A percentile compares a stretch with the other conserved stretches of the same genome.
Conservation (phyloP, 2,113 vertebrate species). For the Struthio camelus region DNA sequence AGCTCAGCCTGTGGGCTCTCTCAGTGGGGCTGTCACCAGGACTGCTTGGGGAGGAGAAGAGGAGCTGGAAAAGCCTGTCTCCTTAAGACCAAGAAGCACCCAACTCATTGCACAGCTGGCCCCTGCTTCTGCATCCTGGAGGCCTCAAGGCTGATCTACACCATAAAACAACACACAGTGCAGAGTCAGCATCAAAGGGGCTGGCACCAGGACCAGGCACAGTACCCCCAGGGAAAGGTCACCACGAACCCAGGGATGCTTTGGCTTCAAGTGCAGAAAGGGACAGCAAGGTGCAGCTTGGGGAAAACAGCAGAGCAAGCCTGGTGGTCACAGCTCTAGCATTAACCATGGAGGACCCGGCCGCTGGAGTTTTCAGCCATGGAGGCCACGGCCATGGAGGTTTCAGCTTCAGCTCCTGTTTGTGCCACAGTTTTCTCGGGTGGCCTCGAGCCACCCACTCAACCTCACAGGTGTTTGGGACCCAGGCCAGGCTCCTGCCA, state of each 20-base stretch:
- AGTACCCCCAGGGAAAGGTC: not conserved
- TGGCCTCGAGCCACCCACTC: not conserved
- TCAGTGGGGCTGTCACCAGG: not conserved
- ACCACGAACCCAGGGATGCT: not conserved
- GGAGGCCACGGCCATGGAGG: not conserved
- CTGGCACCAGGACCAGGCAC: accelerated
- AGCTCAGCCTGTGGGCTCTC: not conserved
- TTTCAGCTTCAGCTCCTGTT: not conserved
- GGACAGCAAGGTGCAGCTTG: not conserved
- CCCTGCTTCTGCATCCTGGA: not conserved
- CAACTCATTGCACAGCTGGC: not conserved
- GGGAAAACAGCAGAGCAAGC: accelerated
- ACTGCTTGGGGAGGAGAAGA: accelerated
- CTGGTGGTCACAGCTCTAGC: not conserved
- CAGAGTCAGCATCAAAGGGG: accelerated
- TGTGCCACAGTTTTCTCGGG: not conserved
- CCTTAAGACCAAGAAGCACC: not conserved
- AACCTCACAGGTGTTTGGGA: not conserved
- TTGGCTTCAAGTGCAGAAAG: not conserved
- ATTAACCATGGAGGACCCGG: not conserved
- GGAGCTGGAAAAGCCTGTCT: not conserved
- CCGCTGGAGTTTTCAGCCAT: not conserved
- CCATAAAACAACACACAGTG: accelerated
- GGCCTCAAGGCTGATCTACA: accelerated
- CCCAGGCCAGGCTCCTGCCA: not conserved